Evolutionary conservation across 2,113 vertebrate species (phyloP), one percentile per base, ranked within the genome.

Genomic region (Lampris megalopsis): DNA sequence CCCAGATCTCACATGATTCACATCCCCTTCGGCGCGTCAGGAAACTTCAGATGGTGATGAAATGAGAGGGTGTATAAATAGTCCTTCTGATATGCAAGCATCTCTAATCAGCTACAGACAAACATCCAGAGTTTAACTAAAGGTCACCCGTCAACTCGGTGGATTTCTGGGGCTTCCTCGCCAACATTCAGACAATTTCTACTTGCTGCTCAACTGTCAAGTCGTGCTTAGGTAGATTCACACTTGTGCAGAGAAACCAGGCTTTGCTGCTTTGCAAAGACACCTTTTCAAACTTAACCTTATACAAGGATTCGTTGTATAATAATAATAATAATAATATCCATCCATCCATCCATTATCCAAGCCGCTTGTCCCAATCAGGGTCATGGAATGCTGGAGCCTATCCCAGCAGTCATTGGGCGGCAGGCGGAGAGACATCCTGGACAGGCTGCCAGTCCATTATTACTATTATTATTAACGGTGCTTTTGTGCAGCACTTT

Each of bases 21-120:
- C 89, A 84, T 86, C 84, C 89, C 89, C 90, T 73, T 80, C 71
- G 84, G 90, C 90, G 49, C 77, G 80, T 92, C 91, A 85, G 90
- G 91, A 92, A 92, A 88, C 90, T 90, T 92, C 85, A 88, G 89
- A 85, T 75, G 81, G 84, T 91, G 91, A 95, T 94, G 88, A 93
- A 94, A 93, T 68, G 73, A 79, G 84, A 80, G 81, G 73, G 59
- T 75, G 78, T 85, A 91, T 90, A 90, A 89, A 88, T 87, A 86
- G 74, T 75, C 73, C 75, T 79, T 89, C 77, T 88, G 85, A 91
- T 90, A 91, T 90, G 84, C 83, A 86, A 85, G 88, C 62, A 63
- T 85, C 70, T 85, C 81, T 90, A 89, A 92, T 92, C 85, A 91
- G 89, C 83, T 77, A 79, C 78, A 83, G 82, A 83, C 80, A 89